Percentiles rank a stretch among this genome's conserved stretches.
These are phyloP conservation scores for Herpetotheres cachinnans DNA, from an alignment of 2,113 vertebrate species.

Conservation along the genomic window DNA sequence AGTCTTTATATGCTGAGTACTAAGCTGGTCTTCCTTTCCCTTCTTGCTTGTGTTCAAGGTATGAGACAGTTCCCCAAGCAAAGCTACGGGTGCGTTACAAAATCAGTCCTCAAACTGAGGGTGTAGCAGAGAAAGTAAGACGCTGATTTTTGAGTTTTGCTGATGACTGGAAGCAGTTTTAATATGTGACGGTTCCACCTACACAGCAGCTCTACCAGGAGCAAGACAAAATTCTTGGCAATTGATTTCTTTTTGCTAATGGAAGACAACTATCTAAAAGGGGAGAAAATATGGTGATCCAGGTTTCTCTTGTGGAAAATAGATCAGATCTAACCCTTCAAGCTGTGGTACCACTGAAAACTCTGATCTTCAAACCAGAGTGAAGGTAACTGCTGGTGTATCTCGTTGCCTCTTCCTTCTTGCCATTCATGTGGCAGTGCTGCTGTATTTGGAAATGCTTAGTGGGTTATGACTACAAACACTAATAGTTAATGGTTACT, in stretches of 20 bases:
- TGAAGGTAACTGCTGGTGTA: not conserved
- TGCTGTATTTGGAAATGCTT: not conserved
- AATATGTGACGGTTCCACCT: slow-evolving; percentile 19
- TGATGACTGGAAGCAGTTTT: slow-evolving; percentile 11
- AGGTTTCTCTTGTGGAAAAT: not conserved
- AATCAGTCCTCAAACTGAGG: not conserved
- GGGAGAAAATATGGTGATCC: not conserved
- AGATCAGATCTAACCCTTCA: not conserved
- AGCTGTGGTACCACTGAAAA: not conserved
- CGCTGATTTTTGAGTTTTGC: not conserved
- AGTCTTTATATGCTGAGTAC: not conserved
- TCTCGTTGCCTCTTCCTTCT: not conserved
- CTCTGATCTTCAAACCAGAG: not conserved
- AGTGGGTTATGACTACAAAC: not conserved
- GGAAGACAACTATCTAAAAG: not conserved
- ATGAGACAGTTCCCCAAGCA: not conserved
- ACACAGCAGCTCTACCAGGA: not conserved
- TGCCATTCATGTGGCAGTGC: not conserved
- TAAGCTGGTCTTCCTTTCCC: not conserved
- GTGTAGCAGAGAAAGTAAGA: not conserved
- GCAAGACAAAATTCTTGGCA: not conserved
- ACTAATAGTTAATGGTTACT: not conserved
- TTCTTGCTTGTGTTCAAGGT: not conserved
- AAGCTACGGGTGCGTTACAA: not conserved
- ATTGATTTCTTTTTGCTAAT: not conserved